Percentiles rank a stretch among this genome's conserved stretches.
phyloP scores from a whole-genome alignment of 2,797 vertebrate genomes.

The Enteromius thamalakanensis region DNA sequence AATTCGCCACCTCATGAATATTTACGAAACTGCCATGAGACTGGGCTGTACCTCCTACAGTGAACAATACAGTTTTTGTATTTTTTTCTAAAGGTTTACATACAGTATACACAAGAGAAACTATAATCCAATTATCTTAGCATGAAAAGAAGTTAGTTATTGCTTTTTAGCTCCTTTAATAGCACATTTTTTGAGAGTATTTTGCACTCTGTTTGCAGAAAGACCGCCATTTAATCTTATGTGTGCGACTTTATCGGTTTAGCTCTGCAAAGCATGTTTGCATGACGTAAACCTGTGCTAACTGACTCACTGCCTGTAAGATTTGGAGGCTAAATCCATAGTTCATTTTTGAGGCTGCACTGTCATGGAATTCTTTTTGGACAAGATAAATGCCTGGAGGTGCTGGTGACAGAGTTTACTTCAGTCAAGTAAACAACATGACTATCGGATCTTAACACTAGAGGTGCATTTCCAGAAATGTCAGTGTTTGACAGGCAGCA shows the following conservation, averaged over 20 bases:
- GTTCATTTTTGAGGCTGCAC: conserved; percentile 31
- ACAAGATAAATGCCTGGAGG: conserved; percentile 1
- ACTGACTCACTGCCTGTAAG: conserved; percentile 30
- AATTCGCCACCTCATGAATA: no score
- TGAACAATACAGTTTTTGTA: neutral
- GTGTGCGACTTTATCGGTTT: conserved; percentile 23
- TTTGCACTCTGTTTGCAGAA: neutral
- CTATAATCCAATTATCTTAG: neutral
- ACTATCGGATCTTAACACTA: conserved; percentile 14
- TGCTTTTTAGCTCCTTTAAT: neutral
- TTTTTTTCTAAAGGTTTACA: neutral
- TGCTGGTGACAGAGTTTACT: neutral
- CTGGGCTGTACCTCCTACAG: neutral
- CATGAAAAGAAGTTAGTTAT: neutral
- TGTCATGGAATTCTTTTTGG: conserved; percentile 9
- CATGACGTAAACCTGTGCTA: conserved; percentile 46
- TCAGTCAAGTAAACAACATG: neutral
- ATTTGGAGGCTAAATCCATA: conserved; percentile 36
- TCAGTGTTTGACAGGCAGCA: conserved; percentile 2
- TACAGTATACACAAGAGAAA: neutral
- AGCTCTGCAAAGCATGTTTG: conserved; percentile 39
- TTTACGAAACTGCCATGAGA: no score
- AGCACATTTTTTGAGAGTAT: neutral
- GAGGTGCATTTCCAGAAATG: conserved; percentile 10
- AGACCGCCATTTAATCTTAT: conserved; percentile 22